Conservation (phyloP, 2,113 vertebrate genomes). For the Chionis minor region DNA sequence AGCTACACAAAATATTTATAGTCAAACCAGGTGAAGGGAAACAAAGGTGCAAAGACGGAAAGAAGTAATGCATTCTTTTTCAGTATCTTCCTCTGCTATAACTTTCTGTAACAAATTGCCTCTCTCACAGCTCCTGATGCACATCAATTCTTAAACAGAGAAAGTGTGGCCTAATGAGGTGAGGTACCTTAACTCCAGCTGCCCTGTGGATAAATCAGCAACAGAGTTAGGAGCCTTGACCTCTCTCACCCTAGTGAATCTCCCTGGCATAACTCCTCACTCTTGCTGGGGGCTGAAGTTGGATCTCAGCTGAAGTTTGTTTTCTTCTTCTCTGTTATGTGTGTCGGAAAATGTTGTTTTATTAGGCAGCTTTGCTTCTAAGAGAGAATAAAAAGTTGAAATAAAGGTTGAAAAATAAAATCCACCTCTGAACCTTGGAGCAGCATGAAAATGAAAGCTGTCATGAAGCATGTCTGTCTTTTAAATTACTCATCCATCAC, state of each 20-base stretch:
- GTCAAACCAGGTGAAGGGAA: background rate
- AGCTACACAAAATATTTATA: background rate
- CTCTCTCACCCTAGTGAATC: background rate
- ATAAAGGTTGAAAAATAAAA: slow-evolving; percentile 11
- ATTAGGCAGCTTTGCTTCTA: background rate
- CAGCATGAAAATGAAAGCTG: slow-evolving; percentile 12
- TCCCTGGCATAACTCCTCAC: background rate
- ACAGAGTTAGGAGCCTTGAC: background rate
- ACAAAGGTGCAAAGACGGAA: background rate
- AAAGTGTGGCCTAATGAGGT: background rate
- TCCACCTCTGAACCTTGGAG: background rate
- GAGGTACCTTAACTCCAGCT: background rate
- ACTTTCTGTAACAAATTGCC: background rate
- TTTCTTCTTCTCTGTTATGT: background rate
- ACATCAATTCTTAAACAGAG: background rate
- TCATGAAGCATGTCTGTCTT: background rate
- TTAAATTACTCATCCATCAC: slow-evolving; percentile 24
- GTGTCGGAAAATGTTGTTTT: background rate
- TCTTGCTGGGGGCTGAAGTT: background rate
- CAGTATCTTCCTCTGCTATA: background rate
- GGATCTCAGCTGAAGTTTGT: background rate
- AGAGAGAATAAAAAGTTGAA: slow-evolving; percentile 5
- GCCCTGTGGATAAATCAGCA: background rate
- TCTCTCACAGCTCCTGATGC: background rate
- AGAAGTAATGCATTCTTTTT: background rate